Base-by-base conservation (phyloP, 1,140 invertebrate genomes). In the Drosophila tropicalis region DNA sequence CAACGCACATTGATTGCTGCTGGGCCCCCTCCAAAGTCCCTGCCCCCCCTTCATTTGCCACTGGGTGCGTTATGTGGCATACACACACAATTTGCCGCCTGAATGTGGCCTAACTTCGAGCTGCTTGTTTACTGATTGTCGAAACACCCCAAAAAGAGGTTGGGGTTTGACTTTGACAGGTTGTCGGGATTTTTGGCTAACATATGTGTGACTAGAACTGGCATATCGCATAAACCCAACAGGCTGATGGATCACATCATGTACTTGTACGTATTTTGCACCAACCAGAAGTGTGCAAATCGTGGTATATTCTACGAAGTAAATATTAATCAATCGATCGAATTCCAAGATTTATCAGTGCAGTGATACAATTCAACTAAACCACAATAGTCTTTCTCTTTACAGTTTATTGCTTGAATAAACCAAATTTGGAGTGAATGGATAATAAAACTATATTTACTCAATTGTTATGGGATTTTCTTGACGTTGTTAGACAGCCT, bases 21-120 rank as follows among this genome's bases (percentile, higher is more conserved):
- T 39, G 13, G 39, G 29, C 17, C 17, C 15, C 25, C 36, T 9
- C 19, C 10, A 22, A 10, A 10, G 5, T 29, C 40, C 9, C 32
- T 15, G n/a, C 44, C n/a, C 2, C 54, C 1, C 5, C 22, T 41
- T 17, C 6, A 25, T n/a, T 5, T 32, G 17, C 15, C 29, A 25
- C 56, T 58, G 41, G 22, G 17, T n/a, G 22, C 22, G 15, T 41
- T 44, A 58, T 29, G 39, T 58, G 65, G 57, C 62, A 40, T 29
- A 29, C 15, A 51, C 66, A 65, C 70, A 70, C 70, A 70, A 77
- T 80, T 77, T 77, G 62, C 56, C 74, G 62, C 65, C 70, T 67
- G 74, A 66, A 75, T 76, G 74, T 85, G 82, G 74, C 78, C 82
- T 70, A 86, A 76, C 81, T 85, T 72, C 22, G 12, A 77, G 66